phyloP scores from a whole-genome alignment of 2,888 invertebrate species.

The Myopa testacea region DNA sequence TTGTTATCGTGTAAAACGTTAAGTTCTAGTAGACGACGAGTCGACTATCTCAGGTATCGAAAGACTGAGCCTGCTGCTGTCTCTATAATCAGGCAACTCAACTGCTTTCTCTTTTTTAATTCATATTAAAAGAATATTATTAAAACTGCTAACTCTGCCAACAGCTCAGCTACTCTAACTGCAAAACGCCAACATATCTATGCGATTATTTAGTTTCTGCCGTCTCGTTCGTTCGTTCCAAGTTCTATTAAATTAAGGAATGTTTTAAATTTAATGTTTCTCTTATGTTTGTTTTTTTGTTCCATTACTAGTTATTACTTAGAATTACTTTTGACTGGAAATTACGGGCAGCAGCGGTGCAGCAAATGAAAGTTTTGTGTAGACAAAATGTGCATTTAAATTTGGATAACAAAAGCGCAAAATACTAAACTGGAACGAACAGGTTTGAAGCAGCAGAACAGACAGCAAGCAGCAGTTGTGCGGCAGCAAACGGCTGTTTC shows the following conservation, averaged over 20 bases:
- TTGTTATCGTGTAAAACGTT: constrained; percentile 7
- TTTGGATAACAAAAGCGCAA: constrained; percentile 43
- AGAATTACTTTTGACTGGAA: constrained; percentile 36
- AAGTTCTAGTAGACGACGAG: constrained; percentile 13
- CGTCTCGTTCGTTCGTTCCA: constrained; percentile 32
- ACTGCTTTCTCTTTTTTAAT: constrained; percentile 1
- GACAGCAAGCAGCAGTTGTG: constrained; percentile 47
- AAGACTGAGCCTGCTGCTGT: constrained; percentile 22
- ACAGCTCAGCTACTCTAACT: constrained; percentile 34
- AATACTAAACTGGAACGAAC: constrained; percentile 45
- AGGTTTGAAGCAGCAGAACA: constrained; percentile 50
- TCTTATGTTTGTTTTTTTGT: neutral
- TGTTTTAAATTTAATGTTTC: neutral
- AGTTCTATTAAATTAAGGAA: constrained; percentile 7
- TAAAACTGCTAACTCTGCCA: constrained; percentile 35
- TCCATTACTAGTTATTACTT: constrained; percentile 24
- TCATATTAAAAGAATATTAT: constrained; percentile 9
- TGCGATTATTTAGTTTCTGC: constrained; percentile 29
- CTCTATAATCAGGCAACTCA: constrained; percentile 13
- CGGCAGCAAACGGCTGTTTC: constrained; percentile 37
- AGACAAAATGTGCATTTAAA: constrained; percentile 7
- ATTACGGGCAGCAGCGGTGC: constrained; percentile 30
- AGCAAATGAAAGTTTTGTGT: constrained; percentile 29
- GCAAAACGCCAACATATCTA: constrained; percentile 30
- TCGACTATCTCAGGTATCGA: constrained; percentile 19